A percentile compares a stretch with the other conserved stretches of the same genome.
Conservation (phyloP, 2,113 vertebrate genomes). For the Addax nasomaculatus region DNA sequence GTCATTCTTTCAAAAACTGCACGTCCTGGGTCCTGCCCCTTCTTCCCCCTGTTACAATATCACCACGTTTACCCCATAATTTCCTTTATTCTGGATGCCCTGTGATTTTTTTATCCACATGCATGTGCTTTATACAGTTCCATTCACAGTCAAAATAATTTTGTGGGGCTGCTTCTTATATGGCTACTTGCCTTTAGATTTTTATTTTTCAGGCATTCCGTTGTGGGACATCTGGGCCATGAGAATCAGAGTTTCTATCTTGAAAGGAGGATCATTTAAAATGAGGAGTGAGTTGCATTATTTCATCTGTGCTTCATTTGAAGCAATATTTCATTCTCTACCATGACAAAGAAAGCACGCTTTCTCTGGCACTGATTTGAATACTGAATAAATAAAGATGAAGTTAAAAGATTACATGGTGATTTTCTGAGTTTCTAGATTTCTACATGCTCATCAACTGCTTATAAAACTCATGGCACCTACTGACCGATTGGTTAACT, state of each 20-base stretch:
- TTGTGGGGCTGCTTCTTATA: background rate
- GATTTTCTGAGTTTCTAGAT: background rate
- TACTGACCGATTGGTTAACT: background rate
- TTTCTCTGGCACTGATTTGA: background rate
- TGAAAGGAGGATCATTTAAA: background rate
- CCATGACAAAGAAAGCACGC: background rate
- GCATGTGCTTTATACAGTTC: background rate
- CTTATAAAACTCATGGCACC: background rate
- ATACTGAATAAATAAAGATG: background rate
- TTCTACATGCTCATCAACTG: accelerated
- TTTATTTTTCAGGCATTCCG: background rate
- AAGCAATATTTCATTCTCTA: background rate
- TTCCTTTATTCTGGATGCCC: background rate
- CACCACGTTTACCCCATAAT: background rate
- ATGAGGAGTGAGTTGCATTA: background rate
- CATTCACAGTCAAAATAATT: background rate
- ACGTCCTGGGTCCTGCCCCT: accelerated
- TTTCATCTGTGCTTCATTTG: background rate
- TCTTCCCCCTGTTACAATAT: background rate
- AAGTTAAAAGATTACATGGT: background rate
- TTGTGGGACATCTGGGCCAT: background rate
- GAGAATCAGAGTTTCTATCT: background rate
- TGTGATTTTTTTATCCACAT: background rate
- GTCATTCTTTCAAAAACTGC: background rate
- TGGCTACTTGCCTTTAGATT: background rate